Evolutionary conservation across 1,140 invertebrate species (phyloP), one percentile per base, ranked within the genome.

Genomic region (Caenorhabditis elegans): DNA sequence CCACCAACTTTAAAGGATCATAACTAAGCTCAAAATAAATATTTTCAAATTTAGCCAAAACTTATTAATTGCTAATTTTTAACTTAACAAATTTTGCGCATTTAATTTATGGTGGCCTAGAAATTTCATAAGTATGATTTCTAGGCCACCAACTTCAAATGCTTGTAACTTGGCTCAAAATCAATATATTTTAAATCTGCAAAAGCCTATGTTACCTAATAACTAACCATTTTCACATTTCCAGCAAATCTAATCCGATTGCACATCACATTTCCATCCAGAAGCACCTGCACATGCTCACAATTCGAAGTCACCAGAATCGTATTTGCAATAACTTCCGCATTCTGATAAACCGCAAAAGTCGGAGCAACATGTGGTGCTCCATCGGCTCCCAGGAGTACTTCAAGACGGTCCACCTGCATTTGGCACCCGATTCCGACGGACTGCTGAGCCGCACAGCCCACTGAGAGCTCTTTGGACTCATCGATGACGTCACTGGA

Each of bases 401-500:
- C 39, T 43, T 79, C 78, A 10, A 79, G 39, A n/a, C 78, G 34
- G 39, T 79, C 78, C 5, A 65, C 15, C 22, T 79, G 51, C 34
- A 79, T 70, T 34, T 48, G 26, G 22, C 51, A 53, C n/a, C 36
- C 78, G 19, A 79, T 43, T n/a, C 34, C 55, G 28, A 79, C 53
- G 1, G 51, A 49, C 26, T 70, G 43, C 36, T 79, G 78, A 8
- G 78, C 78, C 0, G 78, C 78, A 43, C 43, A 48, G 19, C 78
- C 78, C 5, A 79, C 46, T n/a, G 78, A 53, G 8, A 79, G 39
- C 17, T 55, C 34, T 26, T 55, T 60, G 53, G 34, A 60, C 28
- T 79, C 78, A 70, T 79, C 78, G n/a, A 48, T 43, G 13, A 79
- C 78, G 10, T 53, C 78, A 43, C 51, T 60, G 4, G 78, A 79